Evolutionary conservation across 2,888 invertebrate genomes (phyloP).

Genomic region (Anoplius nigerrimus): DNA sequence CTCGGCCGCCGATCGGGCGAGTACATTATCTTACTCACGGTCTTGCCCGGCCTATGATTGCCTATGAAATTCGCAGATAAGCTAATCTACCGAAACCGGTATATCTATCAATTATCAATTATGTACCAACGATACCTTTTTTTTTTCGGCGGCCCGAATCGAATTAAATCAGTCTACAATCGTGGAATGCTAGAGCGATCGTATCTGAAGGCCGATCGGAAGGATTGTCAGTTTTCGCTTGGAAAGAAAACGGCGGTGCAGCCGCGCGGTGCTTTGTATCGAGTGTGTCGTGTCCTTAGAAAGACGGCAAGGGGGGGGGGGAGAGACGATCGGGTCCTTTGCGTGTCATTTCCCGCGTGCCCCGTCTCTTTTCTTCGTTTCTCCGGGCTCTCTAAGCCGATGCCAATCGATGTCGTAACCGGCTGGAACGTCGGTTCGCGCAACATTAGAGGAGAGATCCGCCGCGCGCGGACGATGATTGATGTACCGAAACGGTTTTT

Average conservation of each 20-base stretch:
- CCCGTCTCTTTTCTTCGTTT: too few species aligned
- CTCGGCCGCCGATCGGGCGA: slow-evolving; percentile 25
- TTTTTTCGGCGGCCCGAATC: slow-evolving; percentile 19
- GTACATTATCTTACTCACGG: slow-evolving; percentile 36
- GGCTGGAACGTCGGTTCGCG: slow-evolving; percentile 17
- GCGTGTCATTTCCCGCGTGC: too few species aligned
- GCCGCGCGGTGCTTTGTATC: too few species aligned
- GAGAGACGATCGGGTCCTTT: too few species aligned
- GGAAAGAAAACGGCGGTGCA: too few species aligned
- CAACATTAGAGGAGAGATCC: slow-evolving; percentile 23
- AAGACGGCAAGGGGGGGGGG: too few species aligned
- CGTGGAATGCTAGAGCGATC: background rate
- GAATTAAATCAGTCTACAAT: slow-evolving; percentile 15
- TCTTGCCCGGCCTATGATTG: slow-evolving; percentile 24
- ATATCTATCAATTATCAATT: slow-evolving; percentile 39
- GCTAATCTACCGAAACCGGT: slow-evolving; percentile 16
- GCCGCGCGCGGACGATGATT: slow-evolving; percentile 25
- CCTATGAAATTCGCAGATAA: slow-evolving; percentile 8
- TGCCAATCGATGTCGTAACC: too few species aligned
- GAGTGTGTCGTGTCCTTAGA: too few species aligned
- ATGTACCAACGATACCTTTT: slow-evolving; percentile 21
- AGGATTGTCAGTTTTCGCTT: too few species aligned
- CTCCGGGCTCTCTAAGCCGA: too few species aligned
- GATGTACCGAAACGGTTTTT: slow-evolving; percentile 27
- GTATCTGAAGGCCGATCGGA: background rate